Percentiles rank a stretch among this genome's conserved stretches.
phyloP scores from a whole-genome alignment of 1,140 invertebrate genomes.

The Grapholita molesta region DNA sequence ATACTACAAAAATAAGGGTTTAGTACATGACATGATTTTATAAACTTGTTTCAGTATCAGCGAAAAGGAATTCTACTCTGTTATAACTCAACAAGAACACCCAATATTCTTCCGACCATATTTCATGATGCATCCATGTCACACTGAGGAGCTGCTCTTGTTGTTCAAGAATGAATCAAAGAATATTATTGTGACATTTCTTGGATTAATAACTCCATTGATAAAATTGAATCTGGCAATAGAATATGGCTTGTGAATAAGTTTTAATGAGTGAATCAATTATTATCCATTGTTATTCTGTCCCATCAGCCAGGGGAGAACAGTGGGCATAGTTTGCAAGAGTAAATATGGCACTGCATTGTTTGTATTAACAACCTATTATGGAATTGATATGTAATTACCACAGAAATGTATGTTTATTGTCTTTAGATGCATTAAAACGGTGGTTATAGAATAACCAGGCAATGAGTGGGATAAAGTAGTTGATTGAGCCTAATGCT shows the following conservation, averaged over 20 bases:
- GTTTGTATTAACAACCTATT: too few species aligned
- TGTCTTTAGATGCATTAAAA: too few species aligned
- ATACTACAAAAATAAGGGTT: too few species aligned
- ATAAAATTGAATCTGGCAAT: conserved; percentile 64
- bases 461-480: too few species aligned
- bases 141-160: conserved; percentile 50
- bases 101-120: conserved; percentile 58
- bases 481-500: too few species aligned
- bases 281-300: background rate
- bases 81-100: conserved; percentile 64
- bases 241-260: conserved; percentile 60
- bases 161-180: conserved; percentile 45
- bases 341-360: too few species aligned
- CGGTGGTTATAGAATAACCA: too few species aligned
- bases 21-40: conserved; percentile 25
- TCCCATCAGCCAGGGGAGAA: too few species aligned
- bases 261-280: too few species aligned
- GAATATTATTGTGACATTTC: conserved; percentile 63
- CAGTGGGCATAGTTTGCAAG: too few species aligned
- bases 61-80: conserved; percentile 54
- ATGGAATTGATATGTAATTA: too few species aligned
- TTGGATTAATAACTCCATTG: conserved; percentile 60
- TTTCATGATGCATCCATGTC: conserved; percentile 64
- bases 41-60: conserved; percentile 55
- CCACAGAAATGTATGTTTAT: too few species aligned